Evolutionary conservation across 2,888 invertebrate genomes (phyloP).

Genomic region (Tachina lurida): DNA sequence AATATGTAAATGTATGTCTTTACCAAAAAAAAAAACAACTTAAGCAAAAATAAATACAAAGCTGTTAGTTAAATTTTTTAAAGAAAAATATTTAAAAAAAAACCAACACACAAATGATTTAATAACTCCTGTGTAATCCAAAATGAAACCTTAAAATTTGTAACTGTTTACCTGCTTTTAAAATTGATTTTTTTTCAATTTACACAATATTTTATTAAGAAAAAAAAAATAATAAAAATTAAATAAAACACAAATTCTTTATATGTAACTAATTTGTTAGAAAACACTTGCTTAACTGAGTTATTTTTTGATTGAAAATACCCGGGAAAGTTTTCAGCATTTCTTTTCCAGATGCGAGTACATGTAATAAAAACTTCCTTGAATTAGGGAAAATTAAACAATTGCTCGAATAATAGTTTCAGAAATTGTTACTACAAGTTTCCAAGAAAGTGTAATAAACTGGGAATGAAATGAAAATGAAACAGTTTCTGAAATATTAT

Average conservation of each 20-base stretch:
- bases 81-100: slow-evolving; percentile 13
- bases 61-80: slow-evolving; percentile 60
- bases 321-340: not conserved
- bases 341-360: no score
- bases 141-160: slow-evolving; percentile 64
- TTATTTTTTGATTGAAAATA: slow-evolving; percentile 1
- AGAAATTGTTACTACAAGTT: no score
- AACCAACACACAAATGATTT: slow-evolving; percentile 17
- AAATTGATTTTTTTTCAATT: slow-evolving; percentile 61
- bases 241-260: not conserved
- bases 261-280: slow-evolving; percentile 19
- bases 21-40: slow-evolving; percentile 23
- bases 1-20: slow-evolving; percentile 17
- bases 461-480: no score
- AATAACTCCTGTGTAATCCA: slow-evolving; percentile 32
- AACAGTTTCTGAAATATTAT: no score
- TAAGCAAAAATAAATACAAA: slow-evolving; percentile 8
- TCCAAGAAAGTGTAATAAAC: no score
- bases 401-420: no score
- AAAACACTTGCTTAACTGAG: slow-evolving; percentile 7
- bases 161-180: slow-evolving; percentile 70
- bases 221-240: slow-evolving; percentile 12
- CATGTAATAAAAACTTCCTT: no score
- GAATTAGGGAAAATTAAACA: no score
- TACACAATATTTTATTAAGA: slow-evolving; percentile 36